A percentile compares a stretch with the other conserved stretches of the same genome.
phyloP scores from a whole-genome alignment of 2,113 vertebrate genomes.

The Zapornia atra region DNA sequence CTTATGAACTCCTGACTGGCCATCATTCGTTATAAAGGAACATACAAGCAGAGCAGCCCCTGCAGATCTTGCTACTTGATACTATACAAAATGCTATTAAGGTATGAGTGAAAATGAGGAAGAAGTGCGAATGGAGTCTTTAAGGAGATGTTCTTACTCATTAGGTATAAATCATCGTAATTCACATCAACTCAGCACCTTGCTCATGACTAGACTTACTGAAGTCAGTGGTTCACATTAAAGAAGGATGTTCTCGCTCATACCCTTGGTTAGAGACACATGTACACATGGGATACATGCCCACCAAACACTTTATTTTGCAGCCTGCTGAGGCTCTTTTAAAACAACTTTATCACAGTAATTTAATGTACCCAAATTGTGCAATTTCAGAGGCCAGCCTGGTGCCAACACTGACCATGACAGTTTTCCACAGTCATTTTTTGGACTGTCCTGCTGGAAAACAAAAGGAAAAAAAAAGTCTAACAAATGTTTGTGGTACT shows the following conservation, averaged over 20 bases:
- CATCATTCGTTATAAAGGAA: neutral
- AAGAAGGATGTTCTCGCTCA: neutral
- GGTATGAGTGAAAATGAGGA: neutral
- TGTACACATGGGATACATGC: too few relatives aligned
- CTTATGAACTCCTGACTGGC: neutral
- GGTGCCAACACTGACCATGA: neutral
- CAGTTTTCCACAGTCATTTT: neutral
- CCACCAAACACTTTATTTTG: neutral
- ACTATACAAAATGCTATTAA: neutral
- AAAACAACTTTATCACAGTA: neutral
- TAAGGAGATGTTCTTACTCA: neutral
- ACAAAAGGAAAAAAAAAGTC: neutral
- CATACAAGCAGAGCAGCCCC: neutral
- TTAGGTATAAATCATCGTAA: neutral
- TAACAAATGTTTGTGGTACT: neutral
- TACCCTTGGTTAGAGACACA: neutral
- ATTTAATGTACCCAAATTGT: neutral
- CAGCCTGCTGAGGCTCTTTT: neutral
- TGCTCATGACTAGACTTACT: neutral
- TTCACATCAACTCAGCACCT: neutral
- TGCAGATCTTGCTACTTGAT: neutral
- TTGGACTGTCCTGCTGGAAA: rapidly evolving
- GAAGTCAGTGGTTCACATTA: neutral
- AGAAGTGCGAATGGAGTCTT: neutral
- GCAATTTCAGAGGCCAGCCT: neutral